Conservation (phyloP, 2,113 vertebrate species). For the Scomber scombrus region DNA sequence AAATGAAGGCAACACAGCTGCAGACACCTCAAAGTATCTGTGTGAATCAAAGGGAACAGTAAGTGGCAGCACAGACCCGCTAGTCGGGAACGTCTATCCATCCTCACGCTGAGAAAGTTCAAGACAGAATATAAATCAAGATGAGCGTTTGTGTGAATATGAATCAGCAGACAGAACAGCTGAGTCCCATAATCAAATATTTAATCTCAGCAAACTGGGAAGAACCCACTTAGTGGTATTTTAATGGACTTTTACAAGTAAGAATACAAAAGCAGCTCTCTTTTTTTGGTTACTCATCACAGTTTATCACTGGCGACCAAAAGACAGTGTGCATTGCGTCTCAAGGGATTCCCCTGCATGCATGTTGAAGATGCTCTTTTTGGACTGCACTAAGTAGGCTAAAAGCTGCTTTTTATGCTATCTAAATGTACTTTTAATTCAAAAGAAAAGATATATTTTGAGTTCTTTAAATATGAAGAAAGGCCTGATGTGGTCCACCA, state of each 20-base stretch:
- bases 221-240: conserved; percentile 11
- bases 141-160: conserved; percentile 9
- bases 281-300: not conserved
- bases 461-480: too few species aligned
- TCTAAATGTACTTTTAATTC: too few species aligned
- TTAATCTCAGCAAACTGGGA: conserved; percentile 17
- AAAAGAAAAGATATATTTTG: too few species aligned
- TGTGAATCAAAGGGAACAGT: not conserved
- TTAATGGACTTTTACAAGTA: not conserved
- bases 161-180: conserved; percentile 13
- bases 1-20: not conserved
- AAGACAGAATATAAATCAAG: conserved; percentile 25
- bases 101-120: conserved; percentile 10
- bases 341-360: conserved; percentile 16
- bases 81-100: not conserved
- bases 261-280: not conserved
- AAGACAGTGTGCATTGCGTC: not conserved
- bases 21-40: not conserved
- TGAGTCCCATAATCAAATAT: conserved; percentile 12
- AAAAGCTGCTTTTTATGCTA: too few species aligned
- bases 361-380: not conserved
- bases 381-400: too few species aligned
- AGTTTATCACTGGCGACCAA: not conserved
- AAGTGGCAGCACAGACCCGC: not conserved
- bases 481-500: too few species aligned